Base-by-base conservation (phyloP, 2,797 vertebrate genomes). In the Acridotheres tristis region DNA sequence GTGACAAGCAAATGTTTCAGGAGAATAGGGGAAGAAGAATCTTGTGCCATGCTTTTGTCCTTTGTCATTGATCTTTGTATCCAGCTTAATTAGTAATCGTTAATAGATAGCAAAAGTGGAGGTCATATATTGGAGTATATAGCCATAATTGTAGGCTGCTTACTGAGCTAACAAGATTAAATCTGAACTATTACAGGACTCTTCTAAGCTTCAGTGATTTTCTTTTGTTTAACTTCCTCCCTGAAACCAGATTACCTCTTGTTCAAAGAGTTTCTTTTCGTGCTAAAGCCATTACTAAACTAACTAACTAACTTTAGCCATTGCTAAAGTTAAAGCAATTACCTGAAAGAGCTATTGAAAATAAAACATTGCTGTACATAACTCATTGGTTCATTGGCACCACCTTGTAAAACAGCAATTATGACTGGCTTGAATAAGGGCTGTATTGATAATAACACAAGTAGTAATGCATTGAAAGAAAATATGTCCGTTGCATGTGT, bases 191-290 rank as follows among this genome's bases (percentile, higher is more conserved):
- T 55, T 89, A 65, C 7, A 58, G 68, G 68, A 48, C 21, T 89
- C 55, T 62, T 47, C 22, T 59, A 73, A 88, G 89, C 82, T 63
- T 91, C 71, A 68, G 27, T 85, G 74, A 75, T 78, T 94, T 93
- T 65, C 89, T 74, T 94, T 95, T 91, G 79, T 94, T 95, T 78
- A 89, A 88, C 84, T 89, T 84, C 29, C 76, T 78, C 67, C 43
- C 72, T 74, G 77, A 83, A 90, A 96, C 61, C 54, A 91, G 95
- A 91, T 94, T 86, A 29, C 54, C 42, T 84, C 51, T 75, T 57
- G 59, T 78, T 89, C 75, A 82, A 84, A 86, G 85, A 53, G 45
- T 73, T 93, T 84, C 43, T 94, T 66, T 58, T 55, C 2, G 1
- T 77, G 30, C 63, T 79, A 57, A 89, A 81, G 68, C 62, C 65